Evolutionary conservation across 2,888 invertebrate species (phyloP), one percentile per base, ranked within the genome.

Genomic region (Spialia ferax): DNA sequence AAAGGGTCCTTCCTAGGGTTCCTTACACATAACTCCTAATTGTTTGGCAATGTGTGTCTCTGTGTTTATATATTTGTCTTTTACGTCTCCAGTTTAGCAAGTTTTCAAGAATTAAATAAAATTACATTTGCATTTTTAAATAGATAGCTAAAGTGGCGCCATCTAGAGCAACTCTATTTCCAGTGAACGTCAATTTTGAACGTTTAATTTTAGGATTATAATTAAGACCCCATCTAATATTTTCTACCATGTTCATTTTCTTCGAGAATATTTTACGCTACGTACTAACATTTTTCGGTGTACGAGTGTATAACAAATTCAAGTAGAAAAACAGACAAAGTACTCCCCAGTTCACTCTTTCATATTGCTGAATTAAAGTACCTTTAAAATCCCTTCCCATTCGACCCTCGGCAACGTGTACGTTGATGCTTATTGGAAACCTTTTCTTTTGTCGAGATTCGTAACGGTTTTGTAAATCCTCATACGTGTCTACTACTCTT

Each of bases 291-390:
- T 6, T 18, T n/a, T n/a, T n/a, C n/a, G n/a, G n/a, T 20, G 35
- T 29, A 13, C 8, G 29, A 29, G 29, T 29, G 29, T 26, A 10
- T 23, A 54, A 4, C 42, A 54, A 29, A 66, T 42, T 66, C 48
- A n/a, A 42, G 35, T 42, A 42, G 6, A 35, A 42, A 29, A 22
- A 38, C 38, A 50, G 50, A 18, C 38, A 15, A 35, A 4, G 61
- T 3, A 18, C 81, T 80, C 77, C 73, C 78, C 81, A 83, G 84
- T 86, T 87, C 83, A 80, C 78, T 82, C 79, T 74, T 79, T 80
- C 80, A 84, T 83, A 79, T 77, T 77, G 82, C 82, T 87, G 85
- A 88, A 87, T 88, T 85, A 84, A 82, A 85, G 86, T 88, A 86
- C 88, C 86, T 87, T 83, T 80, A 84, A 87, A 87, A 83, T 73